Evolutionary conservation across 2,888 invertebrate species (phyloP), one percentile per base, ranked within the genome.

Genomic region (Cephalotes varians): DNA sequence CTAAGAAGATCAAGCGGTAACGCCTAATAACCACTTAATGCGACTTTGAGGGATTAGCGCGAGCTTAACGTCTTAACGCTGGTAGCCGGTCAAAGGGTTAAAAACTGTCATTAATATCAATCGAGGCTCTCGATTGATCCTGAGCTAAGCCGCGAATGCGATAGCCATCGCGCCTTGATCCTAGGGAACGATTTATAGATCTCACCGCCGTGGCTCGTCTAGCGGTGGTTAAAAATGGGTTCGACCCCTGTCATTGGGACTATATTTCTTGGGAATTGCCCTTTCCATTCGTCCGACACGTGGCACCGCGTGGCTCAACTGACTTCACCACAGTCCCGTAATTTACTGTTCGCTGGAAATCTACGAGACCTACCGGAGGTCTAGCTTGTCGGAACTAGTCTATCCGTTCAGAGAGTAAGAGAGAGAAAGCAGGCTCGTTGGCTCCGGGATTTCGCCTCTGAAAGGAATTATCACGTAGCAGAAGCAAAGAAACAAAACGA

Each of bases 211-310:
- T 44, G 49, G 81, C 54, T 31, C 54, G 62, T 67, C 82, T 44
- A 62, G 62, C 58, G 54, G 73, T 80, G 73, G 89, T 90, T 89
- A 90, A 92, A 91, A 91, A 88, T 89, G 83, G 80, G 87, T 90
- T 91, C 90, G 89, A 91, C 90, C 92, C 90, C 86, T 92, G 90
- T 92, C 91, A 89, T 86, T 91, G 87, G 86, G 89, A 83, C 90
- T 87, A 91, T 91, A 92, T 92, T 91, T 91, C 90, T 90, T 65
- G 83, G 74, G 83, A 87, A 91, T 85, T 86, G 81, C 86, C 87
- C 87, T 88, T 87, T 88, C 86, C 79, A 56, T 74, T 69, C 54
- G 74, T 81, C 72, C 56, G 90, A 85, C 92, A 92, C 91, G 91
- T 90, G 92, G 89, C 89, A 82, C 82, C 86, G 85, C 88, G 87